Conservation (phyloP, 2,888 invertebrate species). For the Tenodera sinensis region DNA sequence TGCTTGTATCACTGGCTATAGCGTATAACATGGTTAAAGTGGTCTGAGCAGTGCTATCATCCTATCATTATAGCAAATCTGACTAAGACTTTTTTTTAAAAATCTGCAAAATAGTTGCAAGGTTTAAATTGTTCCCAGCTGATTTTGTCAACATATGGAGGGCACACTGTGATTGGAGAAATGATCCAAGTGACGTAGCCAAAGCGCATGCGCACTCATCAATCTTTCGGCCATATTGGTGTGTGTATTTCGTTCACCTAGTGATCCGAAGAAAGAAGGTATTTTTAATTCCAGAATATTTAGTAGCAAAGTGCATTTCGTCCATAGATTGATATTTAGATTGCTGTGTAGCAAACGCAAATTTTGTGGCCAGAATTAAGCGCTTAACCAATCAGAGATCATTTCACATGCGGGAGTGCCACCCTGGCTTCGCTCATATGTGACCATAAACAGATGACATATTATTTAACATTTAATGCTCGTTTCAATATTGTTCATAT, state of each 20-base stretch:
- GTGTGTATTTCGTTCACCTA: slow-evolving; percentile 47
- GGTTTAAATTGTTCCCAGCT: neutral
- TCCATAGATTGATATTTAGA: neutral
- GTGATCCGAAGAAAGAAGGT: slow-evolving; percentile 42
- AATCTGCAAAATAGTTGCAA: neutral
- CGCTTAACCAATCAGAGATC: neutral
- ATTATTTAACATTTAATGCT: neutral
- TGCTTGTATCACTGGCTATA: no score
- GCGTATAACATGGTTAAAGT: no score
- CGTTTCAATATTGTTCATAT: neutral
- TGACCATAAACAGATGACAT: slow-evolving; percentile 2
- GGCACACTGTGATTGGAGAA: slow-evolving; percentile 1
- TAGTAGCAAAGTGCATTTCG: slow-evolving; percentile 1
- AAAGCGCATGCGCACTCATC: slow-evolving; percentile 34
- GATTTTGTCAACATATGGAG: slow-evolving; percentile 18
- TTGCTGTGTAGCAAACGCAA: neutral
- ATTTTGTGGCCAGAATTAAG: neutral
- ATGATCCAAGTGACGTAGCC: slow-evolving; percentile 21
- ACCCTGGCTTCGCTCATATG: slow-evolving; percentile 39
- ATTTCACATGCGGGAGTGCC: slow-evolving; percentile 38
- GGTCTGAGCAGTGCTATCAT: no score
- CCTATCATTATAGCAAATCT: no score
- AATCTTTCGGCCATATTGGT: slow-evolving; percentile 47
- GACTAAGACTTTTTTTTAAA: no score
- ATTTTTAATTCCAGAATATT: slow-evolving; percentile 22